phyloP scores from a whole-genome alignment of 2,888 invertebrate species.

The Ophion slaviceki region DNA sequence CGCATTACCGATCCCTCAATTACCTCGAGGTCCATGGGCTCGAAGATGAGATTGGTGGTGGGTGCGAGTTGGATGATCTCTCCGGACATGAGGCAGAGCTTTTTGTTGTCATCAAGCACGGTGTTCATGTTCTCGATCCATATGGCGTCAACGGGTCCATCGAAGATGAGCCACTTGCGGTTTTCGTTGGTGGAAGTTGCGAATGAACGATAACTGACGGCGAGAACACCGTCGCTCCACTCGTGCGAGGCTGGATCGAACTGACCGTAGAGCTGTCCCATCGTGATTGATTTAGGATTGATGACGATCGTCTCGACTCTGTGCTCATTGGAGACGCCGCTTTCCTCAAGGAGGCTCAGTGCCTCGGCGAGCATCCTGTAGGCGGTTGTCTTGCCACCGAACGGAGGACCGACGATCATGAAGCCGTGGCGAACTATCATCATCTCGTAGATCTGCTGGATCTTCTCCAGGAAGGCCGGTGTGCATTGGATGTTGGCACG shows the following conservation, averaged over 20 bases:
- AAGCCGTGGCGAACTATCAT: slow-evolving; percentile 97
- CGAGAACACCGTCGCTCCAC: slow-evolving; percentile 95
- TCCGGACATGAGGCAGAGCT: slow-evolving; percentile 97
- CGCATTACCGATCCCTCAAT: neutral
- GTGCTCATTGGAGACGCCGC: slow-evolving; percentile 91
- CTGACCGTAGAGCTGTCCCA: slow-evolving; percentile 98
- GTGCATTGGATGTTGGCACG: slow-evolving; percentile 93
- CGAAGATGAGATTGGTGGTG: slow-evolving; percentile 96
- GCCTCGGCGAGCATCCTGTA: slow-evolving; percentile 93
- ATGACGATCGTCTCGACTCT: slow-evolving; percentile 92
- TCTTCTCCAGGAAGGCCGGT: slow-evolving; percentile 93
- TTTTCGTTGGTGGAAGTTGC: slow-evolving; percentile 88
- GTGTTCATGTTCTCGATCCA: slow-evolving; percentile 99
- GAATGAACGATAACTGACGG: slow-evolving; percentile 92
- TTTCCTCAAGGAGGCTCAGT: slow-evolving; percentile 90
- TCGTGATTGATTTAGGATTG: slow-evolving; percentile 97
- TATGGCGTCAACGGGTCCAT: slow-evolving; percentile 97
- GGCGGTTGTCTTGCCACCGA: slow-evolving; percentile 95
- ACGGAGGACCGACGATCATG: slow-evolving; percentile 96
- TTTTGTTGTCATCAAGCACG: slow-evolving; percentile 97
- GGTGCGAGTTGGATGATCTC: slow-evolving; percentile 97
- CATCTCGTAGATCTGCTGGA: slow-evolving; percentile 97
- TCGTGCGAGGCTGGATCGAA: slow-evolving; percentile 98
- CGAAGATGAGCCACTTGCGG: slow-evolving; percentile 97
- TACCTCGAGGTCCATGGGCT: slow-evolving; percentile 96